Base-by-base conservation (phyloP, 2,113 vertebrate species). In the Xerus inauris region DNA sequence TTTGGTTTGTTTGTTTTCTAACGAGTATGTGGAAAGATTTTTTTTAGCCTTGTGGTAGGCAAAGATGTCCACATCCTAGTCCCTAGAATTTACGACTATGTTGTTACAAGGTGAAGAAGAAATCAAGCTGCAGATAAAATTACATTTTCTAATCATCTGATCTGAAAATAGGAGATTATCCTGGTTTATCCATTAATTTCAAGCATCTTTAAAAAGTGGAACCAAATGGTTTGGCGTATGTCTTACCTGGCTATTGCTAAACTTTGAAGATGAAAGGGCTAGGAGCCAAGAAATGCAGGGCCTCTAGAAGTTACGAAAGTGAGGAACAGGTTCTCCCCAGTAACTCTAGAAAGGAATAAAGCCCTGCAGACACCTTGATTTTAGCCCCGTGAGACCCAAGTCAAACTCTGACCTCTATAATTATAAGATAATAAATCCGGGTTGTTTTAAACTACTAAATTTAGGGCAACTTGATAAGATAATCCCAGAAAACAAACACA, bases 121-220 rank as follows among this genome's bases (percentile, higher is more conserved):
- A 80, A 76, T 80, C 65, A 64, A 54, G 8, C 32, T 81, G 17
- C 38, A 35, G 14, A n/a, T 71, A 19, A 8, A 71, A 57, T 94
- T 59, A 57, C 88, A 22, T n/a, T 47, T 95, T 17, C 26, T 38
- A 64, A 42, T 81, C 80, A 94, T 16, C 7, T 88, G 47, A 83
- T 24, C 47, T 65, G 71, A 96, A 95, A 83, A 93, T 40, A 89
- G 28, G 38, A 93, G 57, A 75, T 57, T 77, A 49, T 81, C 30
- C 82, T 49, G 42, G 20, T 64, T 67, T 49, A 82, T 76, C 30
- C 45, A 62, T 35, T 71, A 94, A 49, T 90, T 22, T 17, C 65
- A 81, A 83, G 59, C 8, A 19, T 72, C 85, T 71, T 80, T 83
- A 69, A 84, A 84, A 80, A 76, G 59, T 26, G 12, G 54, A 79